These are phyloP conservation scores for Tinamus guttatus DNA, from an alignment of 2,113 vertebrate species.

Conservation along the genomic window DNA sequence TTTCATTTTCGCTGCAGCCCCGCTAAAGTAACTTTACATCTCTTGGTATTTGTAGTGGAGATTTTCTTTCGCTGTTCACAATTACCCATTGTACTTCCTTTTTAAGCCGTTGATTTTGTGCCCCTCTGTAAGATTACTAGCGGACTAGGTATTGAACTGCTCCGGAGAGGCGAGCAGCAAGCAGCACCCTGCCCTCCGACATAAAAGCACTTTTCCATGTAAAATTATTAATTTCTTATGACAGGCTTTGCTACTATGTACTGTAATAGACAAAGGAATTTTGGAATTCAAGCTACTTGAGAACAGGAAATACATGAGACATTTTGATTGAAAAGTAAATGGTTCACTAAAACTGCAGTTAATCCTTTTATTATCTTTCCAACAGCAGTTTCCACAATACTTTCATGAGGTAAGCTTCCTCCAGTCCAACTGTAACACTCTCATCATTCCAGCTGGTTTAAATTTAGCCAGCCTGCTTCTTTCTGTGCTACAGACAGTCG, in stretches of 20 bases:
- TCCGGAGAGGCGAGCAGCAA: slow-evolving; percentile 20
- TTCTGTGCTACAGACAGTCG: slow-evolving; percentile 45
- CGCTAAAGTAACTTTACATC: slow-evolving; percentile 12
- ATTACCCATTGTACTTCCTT: slow-evolving; percentile 45
- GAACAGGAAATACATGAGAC: slow-evolving; percentile 96
- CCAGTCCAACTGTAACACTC: slow-evolving; percentile 86
- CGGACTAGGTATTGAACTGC: slow-evolving; percentile 33
- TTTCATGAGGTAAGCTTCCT: slow-evolving; percentile 85
- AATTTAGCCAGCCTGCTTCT: slow-evolving; percentile 77
- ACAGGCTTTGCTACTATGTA: slow-evolving; percentile 81
- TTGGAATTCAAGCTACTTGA: slow-evolving; percentile 86
- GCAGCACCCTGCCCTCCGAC: background rate
- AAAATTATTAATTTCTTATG: slow-evolving; percentile 85
- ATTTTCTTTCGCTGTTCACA: slow-evolving; percentile 51
- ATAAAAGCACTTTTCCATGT: slow-evolving; percentile 71
- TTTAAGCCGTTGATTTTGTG: slow-evolving; percentile 22
- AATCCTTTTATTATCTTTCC: slow-evolving; percentile 96
- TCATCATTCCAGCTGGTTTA: slow-evolving; percentile 83
- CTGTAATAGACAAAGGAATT: slow-evolving; percentile 92
- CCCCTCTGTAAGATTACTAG: slow-evolving; percentile 24
- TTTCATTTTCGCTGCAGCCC: slow-evolving; percentile 5
- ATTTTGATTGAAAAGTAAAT: slow-evolving; percentile 91
- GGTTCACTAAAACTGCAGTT: slow-evolving; percentile 88
- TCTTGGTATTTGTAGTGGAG: slow-evolving; percentile 37
- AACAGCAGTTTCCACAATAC: slow-evolving; percentile 89